Percentiles rank a stretch among this genome's conserved stretches.
These are phyloP conservation scores for Polyergus mexicanus DNA, from an alignment of 1,140 invertebrate genomes.

Conservation along the genomic window DNA sequence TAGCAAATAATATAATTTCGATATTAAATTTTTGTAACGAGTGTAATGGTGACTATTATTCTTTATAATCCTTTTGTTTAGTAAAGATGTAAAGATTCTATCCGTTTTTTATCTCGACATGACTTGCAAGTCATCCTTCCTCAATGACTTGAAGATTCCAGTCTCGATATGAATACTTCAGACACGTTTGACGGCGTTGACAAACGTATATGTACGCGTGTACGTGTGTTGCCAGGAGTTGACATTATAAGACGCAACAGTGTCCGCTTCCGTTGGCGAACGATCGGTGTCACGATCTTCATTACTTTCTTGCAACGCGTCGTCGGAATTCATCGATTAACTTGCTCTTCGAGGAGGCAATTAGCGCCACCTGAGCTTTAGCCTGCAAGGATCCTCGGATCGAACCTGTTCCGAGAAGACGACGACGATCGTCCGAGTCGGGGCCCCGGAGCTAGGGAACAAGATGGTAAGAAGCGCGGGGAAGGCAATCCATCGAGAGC, in stretches of 20 bases:
- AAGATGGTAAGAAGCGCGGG: conserved; percentile 3
- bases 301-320: conserved; percentile 57
- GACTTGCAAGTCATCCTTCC: conserved; percentile 30
- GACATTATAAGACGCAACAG: conserved; percentile 30
- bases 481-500: conserved; percentile 80
- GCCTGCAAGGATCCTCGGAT: conserved; percentile 6
- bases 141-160: conserved; percentile 51
- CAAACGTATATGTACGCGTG: conserved; percentile 1
- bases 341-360: conserved; percentile 52
- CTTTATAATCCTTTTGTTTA: conserved; percentile 11
- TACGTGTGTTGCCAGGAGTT: not conserved
- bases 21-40: conserved; percentile 24
- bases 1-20: not conserved
- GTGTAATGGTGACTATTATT: not conserved
- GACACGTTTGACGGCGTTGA: conserved; percentile 29
- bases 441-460: not conserved
- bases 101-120: conserved; percentile 35
- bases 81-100: conserved; percentile 18
- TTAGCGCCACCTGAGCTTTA: conserved; percentile 49
- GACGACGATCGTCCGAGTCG: conserved; percentile 1
- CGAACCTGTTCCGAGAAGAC: conserved; percentile 58
- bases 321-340: conserved; percentile 64
- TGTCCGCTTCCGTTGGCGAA: conserved; percentile 20
- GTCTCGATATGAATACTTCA: conserved; percentile 19
- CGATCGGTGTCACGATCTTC: conserved; percentile 55